phyloP scores from a whole-genome alignment of 2,888 invertebrate species.

The Furcula furcula region DNA sequence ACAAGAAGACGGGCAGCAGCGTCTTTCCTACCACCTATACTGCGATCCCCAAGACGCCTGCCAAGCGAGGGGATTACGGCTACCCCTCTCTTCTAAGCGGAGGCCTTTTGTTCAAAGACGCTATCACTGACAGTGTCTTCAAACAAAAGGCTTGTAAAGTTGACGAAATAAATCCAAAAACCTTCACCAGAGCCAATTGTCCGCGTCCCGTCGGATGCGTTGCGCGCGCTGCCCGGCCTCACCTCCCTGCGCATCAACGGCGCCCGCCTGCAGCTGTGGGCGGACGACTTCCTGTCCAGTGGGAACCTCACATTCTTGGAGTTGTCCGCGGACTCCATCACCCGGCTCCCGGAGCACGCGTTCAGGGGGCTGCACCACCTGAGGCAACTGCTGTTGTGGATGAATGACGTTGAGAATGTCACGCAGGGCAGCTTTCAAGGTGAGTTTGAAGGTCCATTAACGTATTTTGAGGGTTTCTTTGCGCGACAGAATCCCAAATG shows the following conservation, averaged over 20 bases:
- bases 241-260: slow-evolving; percentile 15
- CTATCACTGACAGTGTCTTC: too few relatives aligned
- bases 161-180: too few relatives aligned
- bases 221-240: slow-evolving; percentile 1
- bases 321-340: slow-evolving; percentile 9
- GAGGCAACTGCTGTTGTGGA: slow-evolving; percentile 19
- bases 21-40: too few relatives aligned
- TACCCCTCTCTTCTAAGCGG: too few relatives aligned
- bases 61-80: too few relatives aligned
- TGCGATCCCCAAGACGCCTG: too few relatives aligned
- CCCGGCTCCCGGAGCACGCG: slow-evolving; percentile 11
- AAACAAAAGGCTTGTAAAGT: too few relatives aligned
- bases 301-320: slow-evolving; percentile 9
- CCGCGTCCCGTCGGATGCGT: neutral
- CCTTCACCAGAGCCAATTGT: neutral
- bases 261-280: slow-evolving; percentile 11
- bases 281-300: slow-evolving; percentile 6
- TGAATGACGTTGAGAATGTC: slow-evolving; percentile 24
- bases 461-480: too few relatives aligned
- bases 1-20: too few relatives aligned
- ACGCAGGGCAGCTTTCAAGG: slow-evolving; percentile 20
- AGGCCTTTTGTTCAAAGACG: too few relatives aligned
- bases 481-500: too few relatives aligned
- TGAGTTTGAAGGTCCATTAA: too few relatives aligned
- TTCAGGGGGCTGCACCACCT: slow-evolving; percentile 26